These are phyloP conservation scores for Calycopis cecrops DNA, from an alignment of 1,140 invertebrate species.

Conservation along the genomic window DNA sequence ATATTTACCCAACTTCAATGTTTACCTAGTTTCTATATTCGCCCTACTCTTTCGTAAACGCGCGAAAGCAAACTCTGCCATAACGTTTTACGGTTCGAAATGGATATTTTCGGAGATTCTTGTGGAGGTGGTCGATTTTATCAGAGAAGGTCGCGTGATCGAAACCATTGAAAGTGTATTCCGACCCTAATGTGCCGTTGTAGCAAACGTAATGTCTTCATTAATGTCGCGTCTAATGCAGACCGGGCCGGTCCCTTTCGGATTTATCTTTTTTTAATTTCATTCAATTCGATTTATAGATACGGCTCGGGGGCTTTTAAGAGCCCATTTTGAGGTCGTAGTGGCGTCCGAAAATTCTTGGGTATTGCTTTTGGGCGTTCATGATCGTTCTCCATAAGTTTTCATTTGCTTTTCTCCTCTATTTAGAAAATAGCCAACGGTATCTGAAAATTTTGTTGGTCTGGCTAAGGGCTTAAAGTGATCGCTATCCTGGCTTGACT, in stretches of 20 bases:
- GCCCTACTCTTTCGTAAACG: neutral
- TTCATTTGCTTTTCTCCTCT: too few relatives aligned
- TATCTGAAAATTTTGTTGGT: neutral
- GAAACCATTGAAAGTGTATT: slow-evolving; percentile 33
- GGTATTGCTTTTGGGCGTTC: too few relatives aligned
- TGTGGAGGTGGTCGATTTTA: slow-evolving; percentile 21
- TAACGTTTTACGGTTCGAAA: slow-evolving; percentile 7
- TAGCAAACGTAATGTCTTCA: slow-evolving; percentile 39
- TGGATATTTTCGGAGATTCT: neutral
- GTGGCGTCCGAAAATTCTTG: too few relatives aligned
- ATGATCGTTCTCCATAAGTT: too few relatives aligned
- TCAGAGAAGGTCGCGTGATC: slow-evolving; percentile 37
- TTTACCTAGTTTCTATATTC: slow-evolving; percentile 13
- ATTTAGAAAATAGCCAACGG: too few relatives aligned
- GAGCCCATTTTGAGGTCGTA: too few relatives aligned
- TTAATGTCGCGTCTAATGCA: slow-evolving; percentile 21
- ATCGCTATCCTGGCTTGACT: neutral
- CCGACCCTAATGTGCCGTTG: slow-evolving; percentile 20
- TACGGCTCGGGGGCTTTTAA: too few relatives aligned
- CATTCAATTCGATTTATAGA: too few relatives aligned
- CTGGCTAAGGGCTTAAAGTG: neutral
- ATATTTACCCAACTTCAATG: slow-evolving; percentile 10
- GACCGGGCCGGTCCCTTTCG: neutral
- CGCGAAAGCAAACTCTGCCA: slow-evolving; percentile 11
- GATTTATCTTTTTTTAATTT: slow-evolving; percentile 3